Evolutionary conservation across 2,888 invertebrate species (phyloP), one percentile per base, ranked within the genome.

Genomic region (Pinctada fucata): DNA sequence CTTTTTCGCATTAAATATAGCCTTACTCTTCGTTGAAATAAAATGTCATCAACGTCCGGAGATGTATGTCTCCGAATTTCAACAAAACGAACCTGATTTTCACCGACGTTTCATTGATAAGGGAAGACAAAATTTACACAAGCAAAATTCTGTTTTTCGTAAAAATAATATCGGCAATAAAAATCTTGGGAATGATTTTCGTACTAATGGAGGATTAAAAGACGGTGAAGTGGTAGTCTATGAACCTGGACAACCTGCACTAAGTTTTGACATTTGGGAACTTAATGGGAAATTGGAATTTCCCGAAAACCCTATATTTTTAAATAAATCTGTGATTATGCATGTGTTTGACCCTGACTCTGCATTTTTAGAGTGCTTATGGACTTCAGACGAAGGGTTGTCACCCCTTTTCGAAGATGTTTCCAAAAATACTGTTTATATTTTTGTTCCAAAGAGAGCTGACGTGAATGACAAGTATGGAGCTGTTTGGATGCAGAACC

Each of bases 351-450:
- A 87, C 64, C 77, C 82, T 2, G 63, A 83, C 51, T 86, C 87
- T 6, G 88, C 82, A 1, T 88, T 88, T 79, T 73, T 86, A 51
- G 86, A 83, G 52, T 82, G 81, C 68, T 69, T 86, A 51, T 87
- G 87, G 86, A 81, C 80, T 68, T 85, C 85, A 5, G 77, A 85
- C 47, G 79, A 82, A 47, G 84, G 80, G 5, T 69, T 87, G 13
- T 47, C 74, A 47, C 78, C 78, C 3, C 52, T 84, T 45, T n/a
- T 79, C 6, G 10, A 48, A 16, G 75, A 80, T 63, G 58, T 68
- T 1, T 76, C 81, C 1, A 72, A 66, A 58, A 78, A 79, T 47
- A 81, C 82, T 2, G 81, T 84, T 58, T 81, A 81, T 70, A 64
- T 88, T 16, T 85, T 88, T 76, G 75, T 87, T 51, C 72, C 84